Evolutionary conservation across 2,113 vertebrate species (phyloP).

Genomic region (Podarcis raffonei): DNA sequence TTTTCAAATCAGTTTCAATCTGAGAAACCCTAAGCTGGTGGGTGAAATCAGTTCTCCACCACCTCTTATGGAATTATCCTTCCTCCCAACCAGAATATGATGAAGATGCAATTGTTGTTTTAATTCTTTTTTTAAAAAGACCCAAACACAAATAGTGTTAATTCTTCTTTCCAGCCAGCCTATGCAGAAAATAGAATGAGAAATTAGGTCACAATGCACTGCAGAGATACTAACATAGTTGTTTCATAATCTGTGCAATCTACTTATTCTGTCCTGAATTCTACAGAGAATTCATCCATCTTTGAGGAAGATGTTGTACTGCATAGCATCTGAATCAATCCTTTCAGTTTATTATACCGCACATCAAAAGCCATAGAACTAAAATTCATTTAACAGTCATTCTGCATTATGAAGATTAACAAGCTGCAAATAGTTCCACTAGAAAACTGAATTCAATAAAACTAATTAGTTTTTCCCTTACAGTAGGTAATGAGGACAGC

Average conservation of each 20-base stretch:
- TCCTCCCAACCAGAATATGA: background rate
- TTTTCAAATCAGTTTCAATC: background rate
- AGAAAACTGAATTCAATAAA: constrained; percentile 21
- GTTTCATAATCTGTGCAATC: background rate
- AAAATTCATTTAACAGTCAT: constrained; percentile 25
- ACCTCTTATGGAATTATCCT: background rate
- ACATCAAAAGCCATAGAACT: background rate
- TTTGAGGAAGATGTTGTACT: background rate
- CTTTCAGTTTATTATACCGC: constrained; percentile 2
- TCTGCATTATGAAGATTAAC: constrained; percentile 32
- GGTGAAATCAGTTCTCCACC: background rate
- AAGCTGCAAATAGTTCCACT: constrained; percentile 11
- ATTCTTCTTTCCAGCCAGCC: background rate
- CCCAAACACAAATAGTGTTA: background rate
- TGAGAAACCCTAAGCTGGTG: background rate
- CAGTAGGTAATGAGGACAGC: background rate
- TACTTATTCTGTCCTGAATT: background rate
- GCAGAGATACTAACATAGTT: background rate
- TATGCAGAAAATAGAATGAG: constrained; percentile 5
- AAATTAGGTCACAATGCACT: constrained; percentile 8
- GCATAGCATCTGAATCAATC: background rate
- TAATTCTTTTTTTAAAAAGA: background rate
- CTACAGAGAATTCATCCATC: constrained; percentile 1
- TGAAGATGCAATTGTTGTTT: background rate
- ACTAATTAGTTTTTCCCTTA: constrained; percentile 26